Percentiles rank a stretch among this genome's conserved stretches.
Conservation (phyloP, 1,140 invertebrate genomes). For the Drosophila saltans region DNA sequence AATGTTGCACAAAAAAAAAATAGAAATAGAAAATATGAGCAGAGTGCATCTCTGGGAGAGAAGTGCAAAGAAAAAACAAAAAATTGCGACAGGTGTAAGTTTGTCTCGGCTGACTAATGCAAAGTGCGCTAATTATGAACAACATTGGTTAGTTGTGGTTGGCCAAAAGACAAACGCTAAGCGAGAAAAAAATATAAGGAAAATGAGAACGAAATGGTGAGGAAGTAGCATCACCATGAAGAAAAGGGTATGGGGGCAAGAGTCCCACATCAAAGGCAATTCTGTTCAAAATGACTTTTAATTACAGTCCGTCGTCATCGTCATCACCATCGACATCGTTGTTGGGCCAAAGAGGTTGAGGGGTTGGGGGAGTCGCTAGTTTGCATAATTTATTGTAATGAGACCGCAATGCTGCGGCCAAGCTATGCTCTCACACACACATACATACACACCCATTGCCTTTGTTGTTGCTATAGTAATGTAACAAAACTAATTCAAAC, state of each 20-base stretch:
- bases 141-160: conserved; percentile 47
- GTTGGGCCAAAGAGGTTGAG: too few relatives aligned
- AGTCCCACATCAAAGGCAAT: conserved; percentile 59
- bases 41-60: conserved; percentile 38
- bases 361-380: conserved; percentile 34
- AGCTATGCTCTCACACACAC: conserved; percentile 1
- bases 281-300: conserved; percentile 66
- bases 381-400: conserved; percentile 79
- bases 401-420: conserved; percentile 48
- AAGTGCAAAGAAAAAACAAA: background rate
- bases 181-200: conserved; percentile 12
- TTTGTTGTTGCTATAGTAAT: background rate
- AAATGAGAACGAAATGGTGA: conserved; percentile 2
- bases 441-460: background rate
- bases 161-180: conserved; percentile 25
- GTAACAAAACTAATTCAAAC: background rate
- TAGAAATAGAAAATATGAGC: conserved; percentile 31
- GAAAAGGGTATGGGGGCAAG: background rate
- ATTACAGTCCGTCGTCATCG: conserved; percentile 48
- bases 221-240: background rate
- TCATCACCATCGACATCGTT: conserved; percentile 15
- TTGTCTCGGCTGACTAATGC: conserved; percentile 50
- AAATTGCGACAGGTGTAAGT: conserved; percentile 50
- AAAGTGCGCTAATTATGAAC: conserved; percentile 74
- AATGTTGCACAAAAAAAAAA: conserved; percentile 25